phyloP scores from a whole-genome alignment of 2,113 vertebrate species.

The Mola mola region DNA sequence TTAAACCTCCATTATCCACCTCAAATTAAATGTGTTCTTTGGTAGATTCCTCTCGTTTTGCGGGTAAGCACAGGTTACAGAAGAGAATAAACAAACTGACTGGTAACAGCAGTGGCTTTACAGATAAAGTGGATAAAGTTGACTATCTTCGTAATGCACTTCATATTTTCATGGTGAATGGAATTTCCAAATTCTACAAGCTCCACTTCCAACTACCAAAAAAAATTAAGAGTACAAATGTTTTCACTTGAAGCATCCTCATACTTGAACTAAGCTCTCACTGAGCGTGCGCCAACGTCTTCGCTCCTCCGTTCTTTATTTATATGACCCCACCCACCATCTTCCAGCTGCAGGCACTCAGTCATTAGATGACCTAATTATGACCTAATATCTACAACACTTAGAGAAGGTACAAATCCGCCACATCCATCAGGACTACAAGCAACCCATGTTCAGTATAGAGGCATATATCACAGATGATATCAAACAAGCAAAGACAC shows the following conservation, averaged over 20 bases:
- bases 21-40: slow-evolving; percentile 67
- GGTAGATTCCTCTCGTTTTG: slow-evolving; percentile 35
- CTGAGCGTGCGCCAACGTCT: background rate
- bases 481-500: background rate
- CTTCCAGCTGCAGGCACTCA: slow-evolving; percentile 38
- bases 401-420: slow-evolving; percentile 6
- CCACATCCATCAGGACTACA: background rate
- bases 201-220: no score
- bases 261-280: background rate
- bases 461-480: background rate
- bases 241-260: background rate
- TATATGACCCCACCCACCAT: slow-evolving; percentile 23
- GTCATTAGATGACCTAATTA: slow-evolving; percentile 39
- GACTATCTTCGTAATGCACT: no score
- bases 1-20: slow-evolving; percentile 70
- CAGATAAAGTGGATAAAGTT: slow-evolving; percentile 27
- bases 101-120: slow-evolving; percentile 11
- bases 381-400: slow-evolving; percentile 18
- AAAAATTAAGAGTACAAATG: slow-evolving; percentile 14
- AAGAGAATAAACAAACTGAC: slow-evolving; percentile 27
- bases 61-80: slow-evolving; percentile 27
- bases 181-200: no score
- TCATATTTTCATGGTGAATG: no score
- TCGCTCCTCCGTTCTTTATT: slow-evolving; percentile 9
- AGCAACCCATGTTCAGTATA: background rate